A percentile compares a stretch with the other conserved stretches of the same genome.
These are phyloP conservation scores for Zaprionus lachaisei DNA, from an alignment of 1,140 invertebrate species.

Conservation along the genomic window DNA sequence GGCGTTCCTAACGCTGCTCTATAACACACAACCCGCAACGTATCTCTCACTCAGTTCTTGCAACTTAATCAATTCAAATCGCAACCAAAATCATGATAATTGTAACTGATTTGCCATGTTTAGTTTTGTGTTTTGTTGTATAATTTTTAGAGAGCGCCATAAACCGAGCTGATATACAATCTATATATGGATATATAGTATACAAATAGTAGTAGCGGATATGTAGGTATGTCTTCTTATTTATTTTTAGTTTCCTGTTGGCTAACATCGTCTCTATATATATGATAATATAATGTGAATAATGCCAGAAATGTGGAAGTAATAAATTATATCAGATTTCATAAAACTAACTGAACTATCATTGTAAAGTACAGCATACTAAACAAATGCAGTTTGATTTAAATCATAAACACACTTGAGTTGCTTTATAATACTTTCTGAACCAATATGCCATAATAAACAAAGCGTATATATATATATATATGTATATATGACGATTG, in stretches of 20 bases:
- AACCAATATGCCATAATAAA: background rate
- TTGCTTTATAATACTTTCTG: background rate
- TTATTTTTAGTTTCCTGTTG: slow-evolving; percentile 9
- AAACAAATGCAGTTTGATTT: no score
- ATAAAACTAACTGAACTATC: background rate
- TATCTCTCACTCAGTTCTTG: background rate
- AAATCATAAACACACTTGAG: no score
- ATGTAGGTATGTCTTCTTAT: slow-evolving; percentile 11
- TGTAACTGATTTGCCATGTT: slow-evolving; percentile 49
- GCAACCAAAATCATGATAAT: slow-evolving; percentile 12
- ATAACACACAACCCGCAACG: background rate
- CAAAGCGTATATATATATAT: background rate
- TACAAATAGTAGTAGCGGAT: slow-evolving; percentile 8
- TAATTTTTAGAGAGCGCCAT: slow-evolving; percentile 35
- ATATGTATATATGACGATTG: background rate
- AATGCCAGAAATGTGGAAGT: background rate
- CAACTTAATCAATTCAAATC: slow-evolving; percentile 4
- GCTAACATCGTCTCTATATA: background rate
- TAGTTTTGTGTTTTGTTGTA: slow-evolving; percentile 34
- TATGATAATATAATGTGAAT: background rate
- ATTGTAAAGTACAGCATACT: no score
- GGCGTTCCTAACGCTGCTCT: slow-evolving; percentile 63
- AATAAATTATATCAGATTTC: no score
- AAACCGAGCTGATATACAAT: slow-evolving; percentile 10
- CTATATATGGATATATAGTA: slow-evolving; percentile 9